Percentiles rank a stretch among this genome's conserved stretches.
Conservation (phyloP, 2,113 vertebrate genomes). For the Serinus canaria region DNA sequence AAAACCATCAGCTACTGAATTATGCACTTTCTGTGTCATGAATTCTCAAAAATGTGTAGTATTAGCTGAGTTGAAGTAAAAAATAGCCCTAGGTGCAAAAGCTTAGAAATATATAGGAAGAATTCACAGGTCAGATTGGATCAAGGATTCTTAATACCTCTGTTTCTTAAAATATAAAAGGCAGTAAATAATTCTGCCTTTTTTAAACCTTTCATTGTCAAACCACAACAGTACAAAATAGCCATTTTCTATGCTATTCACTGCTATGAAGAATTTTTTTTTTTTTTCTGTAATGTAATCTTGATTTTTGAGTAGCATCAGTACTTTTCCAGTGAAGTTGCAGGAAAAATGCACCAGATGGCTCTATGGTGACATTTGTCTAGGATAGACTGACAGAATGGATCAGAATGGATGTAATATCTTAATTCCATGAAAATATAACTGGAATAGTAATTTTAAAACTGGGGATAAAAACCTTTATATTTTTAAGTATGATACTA, state of each 20-base stretch:
- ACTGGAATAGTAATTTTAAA: conserved; percentile 23
- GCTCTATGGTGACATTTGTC: conserved; percentile 52
- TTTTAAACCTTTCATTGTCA: background rate
- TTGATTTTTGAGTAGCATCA: background rate
- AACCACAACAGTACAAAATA: background rate
- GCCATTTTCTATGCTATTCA: background rate
- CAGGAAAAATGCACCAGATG: conserved; percentile 71
- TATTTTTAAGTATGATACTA: background rate
- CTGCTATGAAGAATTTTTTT: background rate
- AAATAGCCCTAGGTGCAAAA: background rate
- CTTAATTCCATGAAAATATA: conserved; percentile 3
- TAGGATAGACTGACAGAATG: background rate
- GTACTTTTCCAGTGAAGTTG: conserved; percentile 45
- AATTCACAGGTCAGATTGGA: background rate
- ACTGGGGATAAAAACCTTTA: background rate
- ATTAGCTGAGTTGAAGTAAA: background rate
- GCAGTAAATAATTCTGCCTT: background rate
- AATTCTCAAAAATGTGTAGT: background rate
- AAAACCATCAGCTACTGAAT: background rate
- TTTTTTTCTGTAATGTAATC: background rate
- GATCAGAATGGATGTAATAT: background rate
- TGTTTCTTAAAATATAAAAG: background rate
- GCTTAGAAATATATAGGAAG: background rate
- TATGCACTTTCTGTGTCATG: background rate
- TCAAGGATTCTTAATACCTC: background rate